Conservation (phyloP, 1,140 invertebrate species). For the Zaprionus tsacasi region DNA sequence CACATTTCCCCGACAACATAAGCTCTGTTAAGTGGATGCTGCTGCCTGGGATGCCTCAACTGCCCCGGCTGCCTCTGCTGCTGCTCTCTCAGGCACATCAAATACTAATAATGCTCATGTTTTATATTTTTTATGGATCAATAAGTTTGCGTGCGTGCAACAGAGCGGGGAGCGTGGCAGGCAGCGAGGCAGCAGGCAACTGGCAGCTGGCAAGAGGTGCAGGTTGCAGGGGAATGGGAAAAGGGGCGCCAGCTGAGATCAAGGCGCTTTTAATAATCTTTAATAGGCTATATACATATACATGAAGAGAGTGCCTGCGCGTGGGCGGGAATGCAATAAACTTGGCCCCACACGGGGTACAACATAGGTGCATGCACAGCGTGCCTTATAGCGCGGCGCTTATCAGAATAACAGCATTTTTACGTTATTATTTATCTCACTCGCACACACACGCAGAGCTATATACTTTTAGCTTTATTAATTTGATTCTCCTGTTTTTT, state of each 20-base stretch:
- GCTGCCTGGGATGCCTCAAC: not conserved
- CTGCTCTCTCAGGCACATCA: slow-evolving; percentile 43
- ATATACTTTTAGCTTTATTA: slow-evolving; percentile 49
- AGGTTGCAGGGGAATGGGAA: not conserved
- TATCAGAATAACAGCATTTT: slow-evolving; percentile 57
- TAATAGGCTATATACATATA: slow-evolving; percentile 58
- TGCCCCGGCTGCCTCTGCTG: not conserved
- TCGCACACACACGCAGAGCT: not conserved
- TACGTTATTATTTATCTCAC: slow-evolving; percentile 37
- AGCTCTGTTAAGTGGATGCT: slow-evolving; percentile 33
- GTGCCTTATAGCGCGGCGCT: slow-evolving; percentile 41
- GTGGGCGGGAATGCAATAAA: slow-evolving; percentile 50
- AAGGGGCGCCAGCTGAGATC: slow-evolving; percentile 48
- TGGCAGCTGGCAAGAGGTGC: not conserved
- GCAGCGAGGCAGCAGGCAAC: too few species aligned
- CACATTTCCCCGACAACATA: slow-evolving; percentile 15
- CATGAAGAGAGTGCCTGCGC: slow-evolving; percentile 16
- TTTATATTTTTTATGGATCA: slow-evolving; percentile 79
- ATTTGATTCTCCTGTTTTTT: slow-evolving; percentile 30
- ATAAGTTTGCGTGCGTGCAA: slow-evolving; percentile 71
- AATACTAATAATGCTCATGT: slow-evolving; percentile 72
- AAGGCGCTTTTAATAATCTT: slow-evolving; percentile 78
- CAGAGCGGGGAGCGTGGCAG: slow-evolving; percentile 3
- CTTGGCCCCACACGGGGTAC: slow-evolving; percentile 25
- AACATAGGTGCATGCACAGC: slow-evolving; percentile 33